Evolutionary conservation across 92 coral and sea anemone genomes (phyloP).

Genomic region (Epizoanthus fatuus): DNA sequence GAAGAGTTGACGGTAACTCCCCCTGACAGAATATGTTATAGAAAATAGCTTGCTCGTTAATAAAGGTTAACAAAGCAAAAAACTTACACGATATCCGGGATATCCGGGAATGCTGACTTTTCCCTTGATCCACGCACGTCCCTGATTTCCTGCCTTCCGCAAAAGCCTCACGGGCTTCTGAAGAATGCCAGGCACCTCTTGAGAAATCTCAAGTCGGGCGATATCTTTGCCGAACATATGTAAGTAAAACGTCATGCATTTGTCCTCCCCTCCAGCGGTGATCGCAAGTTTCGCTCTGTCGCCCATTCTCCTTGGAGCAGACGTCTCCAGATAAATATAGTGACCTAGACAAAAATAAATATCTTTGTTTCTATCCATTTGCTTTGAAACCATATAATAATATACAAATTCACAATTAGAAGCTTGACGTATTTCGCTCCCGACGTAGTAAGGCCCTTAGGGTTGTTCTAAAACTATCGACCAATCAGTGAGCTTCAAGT

Average conservation of each 20-base stretch:
- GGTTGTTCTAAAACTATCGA: no score
- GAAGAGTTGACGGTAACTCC: no score
- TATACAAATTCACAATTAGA: no score
- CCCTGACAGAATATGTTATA: no score
- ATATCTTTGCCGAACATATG: background rate
- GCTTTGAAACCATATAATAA: no score
- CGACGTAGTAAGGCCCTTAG: no score
- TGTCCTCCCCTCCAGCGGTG: background rate
- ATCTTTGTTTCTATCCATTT: no score
- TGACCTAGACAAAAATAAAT: background rate
- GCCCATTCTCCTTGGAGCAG: background rate
- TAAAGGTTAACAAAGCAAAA: background rate
- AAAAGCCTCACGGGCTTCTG: background rate
- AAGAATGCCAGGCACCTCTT: constrained; percentile 3
- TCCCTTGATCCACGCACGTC: background rate
- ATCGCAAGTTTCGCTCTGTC: background rate
- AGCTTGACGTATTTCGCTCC: no score
- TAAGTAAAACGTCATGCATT: constrained; percentile 13
- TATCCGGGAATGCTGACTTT: background rate
- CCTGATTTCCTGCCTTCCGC: background rate
- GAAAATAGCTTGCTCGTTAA: no score
- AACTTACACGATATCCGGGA: background rate
- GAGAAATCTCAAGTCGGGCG: background rate
- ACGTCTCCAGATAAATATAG: background rate
- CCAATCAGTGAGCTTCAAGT: no score